These are phyloP conservation scores for Nomada hirtipes DNA, from an alignment of 2,888 invertebrate species.

Conservation along the genomic window DNA sequence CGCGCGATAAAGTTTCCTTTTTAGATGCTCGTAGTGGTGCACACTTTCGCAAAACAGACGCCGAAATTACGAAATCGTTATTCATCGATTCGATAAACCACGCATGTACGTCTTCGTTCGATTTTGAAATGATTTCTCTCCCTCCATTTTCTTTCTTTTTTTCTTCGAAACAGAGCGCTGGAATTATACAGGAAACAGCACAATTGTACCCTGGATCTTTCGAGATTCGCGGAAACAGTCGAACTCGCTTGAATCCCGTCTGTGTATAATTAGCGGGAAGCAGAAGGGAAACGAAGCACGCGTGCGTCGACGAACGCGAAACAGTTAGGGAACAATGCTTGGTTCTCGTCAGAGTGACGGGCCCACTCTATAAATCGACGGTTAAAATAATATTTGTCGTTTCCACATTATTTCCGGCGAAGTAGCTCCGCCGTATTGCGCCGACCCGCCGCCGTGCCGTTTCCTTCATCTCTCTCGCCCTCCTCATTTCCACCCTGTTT, in stretches of 20 bases:
- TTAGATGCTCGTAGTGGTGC: neutral
- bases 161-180: too few relatives aligned
- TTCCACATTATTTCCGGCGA: slow-evolving; percentile 72
- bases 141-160: too few relatives aligned
- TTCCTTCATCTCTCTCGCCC: neutral
- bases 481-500: neutral
- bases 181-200: too few relatives aligned
- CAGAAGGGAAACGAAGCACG: slow-evolving; percentile 12
- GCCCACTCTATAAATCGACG: slow-evolving; percentile 77
- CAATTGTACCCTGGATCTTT: too few relatives aligned
- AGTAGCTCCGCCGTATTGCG: slow-evolving; percentile 34
- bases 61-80: too few relatives aligned
- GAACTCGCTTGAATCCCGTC: neutral
- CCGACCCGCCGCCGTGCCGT: neutral
- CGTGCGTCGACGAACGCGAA: slow-evolving; percentile 15
- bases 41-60: too few relatives aligned
- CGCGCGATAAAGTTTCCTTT: slow-evolving; percentile 30
- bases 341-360: slow-evolving; percentile 75
- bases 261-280: slow-evolving; percentile 53
- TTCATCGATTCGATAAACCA: too few relatives aligned
- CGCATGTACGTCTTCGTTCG: too few relatives aligned
- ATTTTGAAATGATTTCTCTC: too few relatives aligned
- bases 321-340: slow-evolving; percentile 58
- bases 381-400: slow-evolving; percentile 79
- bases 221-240: neutral